phyloP scores from a whole-genome alignment of 2,113 vertebrate species.

The Atractosteus spatula region DNA sequence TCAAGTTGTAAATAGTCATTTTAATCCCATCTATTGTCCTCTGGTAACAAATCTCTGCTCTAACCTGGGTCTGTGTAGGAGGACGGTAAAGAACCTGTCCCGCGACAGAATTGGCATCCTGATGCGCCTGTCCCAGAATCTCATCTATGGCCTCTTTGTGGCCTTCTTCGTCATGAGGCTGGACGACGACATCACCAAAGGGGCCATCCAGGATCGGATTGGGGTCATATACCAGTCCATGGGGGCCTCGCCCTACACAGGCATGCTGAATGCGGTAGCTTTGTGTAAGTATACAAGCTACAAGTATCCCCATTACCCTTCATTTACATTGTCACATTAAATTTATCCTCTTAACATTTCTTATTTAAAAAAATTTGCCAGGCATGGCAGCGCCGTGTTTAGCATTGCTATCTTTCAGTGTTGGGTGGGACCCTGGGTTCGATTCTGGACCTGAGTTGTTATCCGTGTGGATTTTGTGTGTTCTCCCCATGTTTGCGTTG shows the following conservation, averaged over 20 bases:
- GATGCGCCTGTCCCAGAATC: constrained; percentile 89
- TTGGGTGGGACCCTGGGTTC: no score
- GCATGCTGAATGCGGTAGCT: constrained; percentile 88
- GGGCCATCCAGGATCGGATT: constrained; percentile 86
- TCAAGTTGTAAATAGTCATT: background rate
- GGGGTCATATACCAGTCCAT: constrained; percentile 88
- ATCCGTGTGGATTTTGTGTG: no score
- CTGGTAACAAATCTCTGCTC: constrained; percentile 3
- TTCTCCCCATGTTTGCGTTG: no score
- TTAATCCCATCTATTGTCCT: background rate
- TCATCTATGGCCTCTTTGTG: constrained; percentile 83
- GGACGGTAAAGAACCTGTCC: constrained; percentile 76
- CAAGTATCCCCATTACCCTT: no score
- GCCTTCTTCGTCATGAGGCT: constrained; percentile 82
- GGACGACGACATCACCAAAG: constrained; percentile 66
- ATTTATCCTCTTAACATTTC: no score
- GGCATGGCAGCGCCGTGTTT: no score
- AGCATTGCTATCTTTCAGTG: no score
- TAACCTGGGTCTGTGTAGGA: constrained; percentile 56
- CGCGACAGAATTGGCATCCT: constrained; percentile 81
- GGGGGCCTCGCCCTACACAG: constrained; percentile 82
- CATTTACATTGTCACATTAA: no score
- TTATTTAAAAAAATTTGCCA: no score
- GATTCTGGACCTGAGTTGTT: no score
- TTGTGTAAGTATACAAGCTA: constrained; percentile 76